Percentiles rank a stretch among this genome's conserved stretches.
These are phyloP conservation scores for Zosterops borbonicus DNA, from an alignment of 2,113 vertebrate genomes.

Conservation along the genomic window DNA sequence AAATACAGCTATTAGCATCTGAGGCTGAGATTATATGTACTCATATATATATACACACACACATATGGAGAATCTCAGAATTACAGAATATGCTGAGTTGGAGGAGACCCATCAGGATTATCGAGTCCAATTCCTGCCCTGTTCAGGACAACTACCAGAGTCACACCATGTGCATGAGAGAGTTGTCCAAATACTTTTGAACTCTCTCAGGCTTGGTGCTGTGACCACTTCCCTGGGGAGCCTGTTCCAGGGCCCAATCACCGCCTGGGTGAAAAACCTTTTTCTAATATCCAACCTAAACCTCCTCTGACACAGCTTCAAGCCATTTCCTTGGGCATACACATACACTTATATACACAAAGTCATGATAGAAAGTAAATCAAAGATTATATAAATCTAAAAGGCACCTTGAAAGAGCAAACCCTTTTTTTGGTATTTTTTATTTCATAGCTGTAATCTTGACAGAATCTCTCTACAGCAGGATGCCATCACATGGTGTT, in stretches of 20 bases:
- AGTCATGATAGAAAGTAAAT: not conserved
- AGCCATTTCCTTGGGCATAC: not conserved
- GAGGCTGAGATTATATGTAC: not conserved
- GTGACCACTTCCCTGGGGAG: not conserved
- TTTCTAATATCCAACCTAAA: not conserved
- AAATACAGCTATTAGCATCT: not conserved
- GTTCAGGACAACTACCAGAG: not conserved
- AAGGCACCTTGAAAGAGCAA: not conserved
- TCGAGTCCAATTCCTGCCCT: not conserved
- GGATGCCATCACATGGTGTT: not conserved
- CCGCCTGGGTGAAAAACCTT: not conserved
- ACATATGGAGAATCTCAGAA: not conserved
- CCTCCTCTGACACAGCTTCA: not conserved
- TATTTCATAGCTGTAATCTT: not conserved
- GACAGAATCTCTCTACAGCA: not conserved
- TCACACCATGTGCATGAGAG: not conserved
- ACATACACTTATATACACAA: not conserved
- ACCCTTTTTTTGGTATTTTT: accelerated
- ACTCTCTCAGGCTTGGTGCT: not conserved
- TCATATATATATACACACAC: too few relatives aligned
- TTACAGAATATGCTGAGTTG: not conserved
- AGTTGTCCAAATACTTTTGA: not conserved
- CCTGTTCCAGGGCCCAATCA: not conserved
- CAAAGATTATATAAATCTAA: not conserved
- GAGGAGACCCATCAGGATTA: not conserved